Evolutionary conservation across 2,888 invertebrate genomes (phyloP), one percentile per base, ranked within the genome.

Genomic region (Sesia apiformis): DNA sequence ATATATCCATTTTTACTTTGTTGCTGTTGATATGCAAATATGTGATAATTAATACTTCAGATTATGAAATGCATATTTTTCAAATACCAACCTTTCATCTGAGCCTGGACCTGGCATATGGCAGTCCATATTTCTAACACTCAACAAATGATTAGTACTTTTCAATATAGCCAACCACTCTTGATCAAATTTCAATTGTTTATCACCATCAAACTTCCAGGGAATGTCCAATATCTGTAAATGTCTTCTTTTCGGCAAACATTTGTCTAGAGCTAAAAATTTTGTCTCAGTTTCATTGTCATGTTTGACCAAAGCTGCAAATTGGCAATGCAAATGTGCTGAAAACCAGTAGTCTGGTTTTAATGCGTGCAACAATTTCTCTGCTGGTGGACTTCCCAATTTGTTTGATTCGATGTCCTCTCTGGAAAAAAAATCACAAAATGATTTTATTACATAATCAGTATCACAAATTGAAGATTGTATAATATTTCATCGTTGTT

Each of bases 241-340:
- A 86, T 97, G 99, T 59, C 94, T 92, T 59, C 97, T 90, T 66
- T 92, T 93, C 0, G 98, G 98, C 53, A 99, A 88, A 81, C 98
- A 98, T 89, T 99, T 99, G 77, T 99, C 98, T n/a, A 99, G 84
- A 0, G 98, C 97, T 62, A 99, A 83, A 81, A 99, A 99, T 74
- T 94, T 96, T 0, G 98, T 81, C 70, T 87, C 79, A 41, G 60
- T 72, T 7, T 84, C 84, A 57, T 91, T 79, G 39, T 91, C 82
- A 78, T 98, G 97, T 42, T 93, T 91, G 4, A 99, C 93, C 3
- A 97, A 64, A 0, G 98, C 99, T 6, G 96, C 93, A 89, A 98
- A 99, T 84, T 97, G 96, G 66, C 96, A 96, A 83, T 99, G 99
- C 61, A 99, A 90, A 91, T 99, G 99, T 40, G 98, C 99, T 5